Evolutionary conservation across 2,888 invertebrate species (phyloP).

Genomic region (Polia nebulosa): DNA sequence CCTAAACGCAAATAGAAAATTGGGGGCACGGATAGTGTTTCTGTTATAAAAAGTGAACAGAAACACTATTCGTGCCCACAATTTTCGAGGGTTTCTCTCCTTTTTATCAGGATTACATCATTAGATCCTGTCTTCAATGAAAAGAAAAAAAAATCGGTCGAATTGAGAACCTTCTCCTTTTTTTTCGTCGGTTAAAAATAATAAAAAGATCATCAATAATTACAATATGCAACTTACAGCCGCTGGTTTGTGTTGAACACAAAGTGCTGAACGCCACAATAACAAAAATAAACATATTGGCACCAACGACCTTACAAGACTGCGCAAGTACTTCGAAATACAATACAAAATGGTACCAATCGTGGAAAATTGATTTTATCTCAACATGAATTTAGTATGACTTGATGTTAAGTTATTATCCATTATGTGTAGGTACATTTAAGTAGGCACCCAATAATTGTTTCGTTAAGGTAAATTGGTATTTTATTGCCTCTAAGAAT

Average conservation of each 20-base stretch:
- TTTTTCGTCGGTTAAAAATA: no score
- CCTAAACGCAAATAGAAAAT: no score
- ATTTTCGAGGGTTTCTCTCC: no score
- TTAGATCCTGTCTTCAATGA: no score
- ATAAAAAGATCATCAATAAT: background rate
- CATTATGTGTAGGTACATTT: slow-evolving; percentile 1
- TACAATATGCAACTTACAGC: slow-evolving; percentile 15
- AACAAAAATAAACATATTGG: slow-evolving; percentile 5
- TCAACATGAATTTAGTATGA: background rate
- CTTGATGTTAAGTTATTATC: slow-evolving; percentile 11
- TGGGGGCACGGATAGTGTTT: no score
- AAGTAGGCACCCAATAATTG: background rate
- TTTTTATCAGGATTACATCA: no score
- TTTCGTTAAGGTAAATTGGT: background rate
- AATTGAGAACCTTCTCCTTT: no score
- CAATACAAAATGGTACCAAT: background rate
- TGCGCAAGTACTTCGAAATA: background rate
- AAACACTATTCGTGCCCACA: no score
- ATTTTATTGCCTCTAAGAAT: background rate
- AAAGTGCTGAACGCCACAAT: slow-evolving; percentile 2
- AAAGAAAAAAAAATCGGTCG: no score
- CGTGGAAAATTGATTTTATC: slow-evolving; percentile 18
- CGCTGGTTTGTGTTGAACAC: background rate
- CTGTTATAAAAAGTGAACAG: no score
- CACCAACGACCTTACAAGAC: background rate